Base-by-base conservation (phyloP, 2,888 invertebrate genomes). In the Heliconius aoede region DNA sequence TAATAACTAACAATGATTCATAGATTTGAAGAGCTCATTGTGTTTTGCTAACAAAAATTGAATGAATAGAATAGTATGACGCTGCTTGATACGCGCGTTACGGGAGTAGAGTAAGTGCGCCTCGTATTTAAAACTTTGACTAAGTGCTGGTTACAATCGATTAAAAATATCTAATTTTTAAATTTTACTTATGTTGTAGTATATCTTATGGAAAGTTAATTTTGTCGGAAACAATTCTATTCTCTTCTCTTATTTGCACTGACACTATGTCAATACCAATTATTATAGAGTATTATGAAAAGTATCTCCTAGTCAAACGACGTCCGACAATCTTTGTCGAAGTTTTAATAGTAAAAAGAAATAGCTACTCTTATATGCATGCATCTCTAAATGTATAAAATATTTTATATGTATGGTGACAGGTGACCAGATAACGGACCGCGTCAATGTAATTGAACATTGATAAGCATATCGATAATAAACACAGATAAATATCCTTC, bases 1-100 rank as follows among this genome's bases (percentile, higher is more conserved):
- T 55, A 28, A 26, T n/a, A 58, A 72, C 24, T 32, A 60, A 60
- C 72, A 60, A 72, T 60, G 60, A 72, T 71, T 71, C 71, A 71
- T 60, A 61, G 55, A n/a, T 69, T 55, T 69, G 28, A 69, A 32
- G 72, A 61, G 40, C 60, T 36, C 60, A 60, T 60, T 60, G 58
- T 72, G 72, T 36, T 60, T 69, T 40, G 26, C 26, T 40, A 11
- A 61, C 60, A 32, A 72, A 71, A 55, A 8, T 69, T 40, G 60
- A 61, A 72, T 32, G 40, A 24, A 26, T 26, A n/a, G 32, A 71
- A 55, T 71, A 24, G 51, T 24, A 58, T 32, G 13, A 60, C 36
- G 58, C 71, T 24, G 32, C 36, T 60, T 36, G 11, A 30, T 51
- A 60, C 9, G 32, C 8, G 28, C 0, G 9, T 28, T 51, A 7